Percentiles rank a stretch among this genome's conserved stretches.
Evolutionary conservation across 2,888 invertebrate species (phyloP).

Genomic region (Eueremaeus valkanovi): DNA sequence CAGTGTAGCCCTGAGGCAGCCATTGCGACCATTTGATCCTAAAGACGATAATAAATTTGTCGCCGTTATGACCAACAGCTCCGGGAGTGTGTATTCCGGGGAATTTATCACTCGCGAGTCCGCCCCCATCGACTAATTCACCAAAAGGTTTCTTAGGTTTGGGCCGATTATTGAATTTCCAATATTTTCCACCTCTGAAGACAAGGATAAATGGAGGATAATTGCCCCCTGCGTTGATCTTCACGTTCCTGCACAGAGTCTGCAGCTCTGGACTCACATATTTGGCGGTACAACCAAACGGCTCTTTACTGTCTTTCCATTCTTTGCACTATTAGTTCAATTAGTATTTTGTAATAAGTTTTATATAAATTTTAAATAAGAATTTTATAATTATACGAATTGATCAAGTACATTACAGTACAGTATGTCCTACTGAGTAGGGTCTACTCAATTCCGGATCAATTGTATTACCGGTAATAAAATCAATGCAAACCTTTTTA

Average conservation of each 20-base stretch:
- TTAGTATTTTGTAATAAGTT: too few relatives aligned
- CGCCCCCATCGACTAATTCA: neutral
- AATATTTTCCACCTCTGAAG: neutral
- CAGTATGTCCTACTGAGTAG: too few relatives aligned
- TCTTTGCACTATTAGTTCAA: neutral
- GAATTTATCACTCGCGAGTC: neutral
- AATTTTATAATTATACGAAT: too few relatives aligned
- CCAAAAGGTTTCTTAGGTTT: constrained; percentile 30
- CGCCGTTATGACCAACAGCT: neutral
- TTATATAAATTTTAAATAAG: too few relatives aligned
- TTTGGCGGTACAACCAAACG: neutral
- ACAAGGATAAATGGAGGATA: constrained; percentile 5
- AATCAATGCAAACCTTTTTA: neutral
- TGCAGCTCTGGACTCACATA: neutral
- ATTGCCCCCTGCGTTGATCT: constrained; percentile 9
- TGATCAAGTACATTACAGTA: too few relatives aligned
- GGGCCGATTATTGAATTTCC: constrained; percentile 9
- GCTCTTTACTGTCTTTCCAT: constrained; percentile 12
- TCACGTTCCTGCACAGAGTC: neutral
- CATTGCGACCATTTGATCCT: constrained; percentile 8
- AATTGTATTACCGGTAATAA: too few relatives aligned
- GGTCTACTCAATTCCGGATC: too few relatives aligned
- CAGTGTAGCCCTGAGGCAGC: neutral
- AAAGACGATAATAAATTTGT: neutral
- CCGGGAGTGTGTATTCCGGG: neutral